Conservation (phyloP, 1,140 invertebrate genomes). For the Megalonaias nervosa region DNA sequence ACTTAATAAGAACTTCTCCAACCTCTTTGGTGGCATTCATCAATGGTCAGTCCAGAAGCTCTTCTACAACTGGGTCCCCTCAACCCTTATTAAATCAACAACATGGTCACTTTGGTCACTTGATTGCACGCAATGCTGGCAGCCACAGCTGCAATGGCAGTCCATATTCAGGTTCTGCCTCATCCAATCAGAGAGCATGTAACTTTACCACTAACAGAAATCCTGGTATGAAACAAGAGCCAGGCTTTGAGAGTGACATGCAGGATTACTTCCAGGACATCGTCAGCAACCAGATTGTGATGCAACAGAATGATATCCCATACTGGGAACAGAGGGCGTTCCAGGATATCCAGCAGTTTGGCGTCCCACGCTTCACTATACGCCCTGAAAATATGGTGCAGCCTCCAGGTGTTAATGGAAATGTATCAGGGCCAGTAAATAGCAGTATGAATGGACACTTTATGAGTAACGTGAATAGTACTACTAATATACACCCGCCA, state of each 20-base stretch:
- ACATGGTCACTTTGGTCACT: constrained; percentile 88
- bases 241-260: constrained; percentile 52
- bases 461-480: constrained; percentile 34
- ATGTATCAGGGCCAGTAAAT: constrained; percentile 19
- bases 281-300: constrained; percentile 61
- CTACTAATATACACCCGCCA: constrained; percentile 46
- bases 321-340: constrained; percentile 58
- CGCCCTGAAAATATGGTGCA: constrained; percentile 36
- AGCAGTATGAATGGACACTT: constrained; percentile 16
- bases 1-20: constrained; percentile 94
- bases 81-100: constrained; percentile 44
- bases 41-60: constrained; percentile 86
- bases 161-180: constrained; percentile 50
- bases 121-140: constrained; percentile 80
- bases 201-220: constrained; percentile 44
- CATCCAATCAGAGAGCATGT: constrained; percentile 40
- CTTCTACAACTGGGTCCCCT: constrained; percentile 54
- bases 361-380: constrained; percentile 33
- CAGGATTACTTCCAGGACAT: constrained; percentile 59
- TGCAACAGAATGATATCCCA: constrained; percentile 59
- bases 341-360: constrained; percentile 42
- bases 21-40: constrained; percentile 93
- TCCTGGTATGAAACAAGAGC: constrained; percentile 50
- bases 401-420: constrained; percentile 14
- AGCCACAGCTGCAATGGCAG: constrained; percentile 48